phyloP scores from a whole-genome alignment of 2,113 vertebrate genomes.

The Danionella cerebrum region DNA sequence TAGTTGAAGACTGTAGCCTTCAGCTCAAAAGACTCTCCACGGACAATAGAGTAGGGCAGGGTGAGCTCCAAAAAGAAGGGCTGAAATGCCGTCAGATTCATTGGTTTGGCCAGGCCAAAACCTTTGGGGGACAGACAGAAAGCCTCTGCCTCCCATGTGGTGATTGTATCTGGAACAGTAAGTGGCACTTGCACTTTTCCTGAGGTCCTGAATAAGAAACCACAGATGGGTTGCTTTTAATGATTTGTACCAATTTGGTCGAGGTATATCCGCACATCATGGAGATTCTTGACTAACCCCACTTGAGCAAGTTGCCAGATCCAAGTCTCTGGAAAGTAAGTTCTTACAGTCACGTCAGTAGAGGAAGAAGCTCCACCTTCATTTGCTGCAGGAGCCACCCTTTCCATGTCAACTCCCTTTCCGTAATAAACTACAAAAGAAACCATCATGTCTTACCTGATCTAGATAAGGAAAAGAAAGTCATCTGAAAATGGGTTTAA shows the following conservation, averaged over 20 bases:
- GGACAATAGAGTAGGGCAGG: conserved; percentile 78
- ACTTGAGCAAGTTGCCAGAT: conserved; percentile 71
- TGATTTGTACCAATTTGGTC: neutral
- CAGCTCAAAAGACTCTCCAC: conserved; percentile 75
- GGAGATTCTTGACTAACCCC: conserved; percentile 60
- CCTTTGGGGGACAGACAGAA: conserved; percentile 73
- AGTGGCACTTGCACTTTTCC: conserved; percentile 58
- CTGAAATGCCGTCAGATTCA: conserved; percentile 68
- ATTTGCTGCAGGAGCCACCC: too few relatives aligned
- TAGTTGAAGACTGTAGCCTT: conserved; percentile 80
- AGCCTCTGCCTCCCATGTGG: conserved; percentile 75
- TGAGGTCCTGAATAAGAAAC: conserved; percentile 49
- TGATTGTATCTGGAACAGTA: conserved; percentile 78
- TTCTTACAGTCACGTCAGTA: conserved; percentile 50
- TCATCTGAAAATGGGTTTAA: too few relatives aligned
- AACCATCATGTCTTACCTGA: too few relatives aligned
- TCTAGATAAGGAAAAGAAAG: too few relatives aligned
- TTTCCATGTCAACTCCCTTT: too few relatives aligned
- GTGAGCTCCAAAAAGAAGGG: conserved; percentile 80
- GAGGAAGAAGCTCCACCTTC: neutral
- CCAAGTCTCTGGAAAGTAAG: conserved; percentile 80
- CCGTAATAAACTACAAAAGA: too few relatives aligned
- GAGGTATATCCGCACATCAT: neutral
- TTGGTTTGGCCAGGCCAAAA: conserved; percentile 71
- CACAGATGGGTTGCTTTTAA: neutral